Evolutionary conservation across 2,113 vertebrate species (phyloP), one percentile per base, ranked within the genome.

Genomic region (Platichthys flesus): DNA sequence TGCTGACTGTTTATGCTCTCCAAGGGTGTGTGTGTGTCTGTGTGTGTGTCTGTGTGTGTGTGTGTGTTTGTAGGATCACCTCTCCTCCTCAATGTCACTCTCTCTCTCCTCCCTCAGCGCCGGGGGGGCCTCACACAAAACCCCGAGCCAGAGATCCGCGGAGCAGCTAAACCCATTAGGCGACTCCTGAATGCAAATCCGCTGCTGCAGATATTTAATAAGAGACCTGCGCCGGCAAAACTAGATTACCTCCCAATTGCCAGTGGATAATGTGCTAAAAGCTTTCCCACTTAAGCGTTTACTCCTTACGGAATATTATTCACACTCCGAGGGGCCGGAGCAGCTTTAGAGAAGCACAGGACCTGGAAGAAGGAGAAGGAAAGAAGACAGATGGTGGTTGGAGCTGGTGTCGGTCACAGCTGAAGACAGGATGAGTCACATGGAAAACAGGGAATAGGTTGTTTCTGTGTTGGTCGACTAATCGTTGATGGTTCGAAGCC

Each of bases 231-330:
- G 90, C 91, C 81, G 94, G 87, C 85, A 94, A 93, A 51, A 97
- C 96, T 91, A 94, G 95, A 97, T 97, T 97, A 96, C 89, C 90
- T 85, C 71, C 82, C 96, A 96, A 96, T 96, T 96, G 95, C 94
- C 91, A 93, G 94, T 62, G 95, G 96, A 96, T 97, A 97, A 97
- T 95, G 95, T 97, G 96, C 95, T 97, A 97, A 97, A 97, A 97
- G 96, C 96, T 96, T 97, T 95, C 94, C 94, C 94, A 93, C 92
- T 96, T 86, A 94, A 79, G 93, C 92, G 88, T 95, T 60, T 92
- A 94, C 93, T 95, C 94, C 95, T 94, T 92, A 67, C 94, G 85
- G 94, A 95, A 95, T 95, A 96, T 95, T 95, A 97, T 96, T 97
- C 96, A 95, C 96, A 96, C 96, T 95, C 95, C 91, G 91, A 89